Evolutionary conservation across 2,113 vertebrate species (phyloP).

Genomic region (Sterrhoptilus dennistouni): DNA sequence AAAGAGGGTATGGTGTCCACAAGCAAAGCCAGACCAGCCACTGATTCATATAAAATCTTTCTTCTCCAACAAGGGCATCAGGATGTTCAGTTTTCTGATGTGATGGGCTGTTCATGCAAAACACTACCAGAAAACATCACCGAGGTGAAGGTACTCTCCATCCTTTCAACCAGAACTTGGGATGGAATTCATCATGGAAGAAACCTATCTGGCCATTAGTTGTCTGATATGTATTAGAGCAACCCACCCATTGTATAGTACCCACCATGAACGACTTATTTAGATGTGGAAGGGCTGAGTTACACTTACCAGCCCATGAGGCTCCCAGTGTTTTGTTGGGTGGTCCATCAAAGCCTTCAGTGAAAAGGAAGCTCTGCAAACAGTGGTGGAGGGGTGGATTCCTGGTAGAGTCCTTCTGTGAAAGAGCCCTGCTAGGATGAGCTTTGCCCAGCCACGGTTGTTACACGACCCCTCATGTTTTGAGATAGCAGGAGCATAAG

Average conservation of each 20-base stretch:
- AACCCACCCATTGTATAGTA: accelerated
- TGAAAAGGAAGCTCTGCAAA: background rate
- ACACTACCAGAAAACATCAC: background rate
- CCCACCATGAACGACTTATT: background rate
- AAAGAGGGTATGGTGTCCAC: background rate
- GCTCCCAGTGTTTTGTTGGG: background rate
- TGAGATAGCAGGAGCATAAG: background rate
- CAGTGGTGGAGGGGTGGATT: background rate
- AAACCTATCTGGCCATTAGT: background rate
- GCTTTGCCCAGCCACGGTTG: background rate
- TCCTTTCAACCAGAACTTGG: background rate
- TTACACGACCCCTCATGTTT: background rate
- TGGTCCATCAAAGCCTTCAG: background rate
- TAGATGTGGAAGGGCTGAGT: background rate
- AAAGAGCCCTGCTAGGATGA: background rate
- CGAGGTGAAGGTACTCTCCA: background rate
- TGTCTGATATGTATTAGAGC: background rate
- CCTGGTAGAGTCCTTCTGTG: background rate
- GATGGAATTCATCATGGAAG: background rate
- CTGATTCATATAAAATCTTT: background rate
- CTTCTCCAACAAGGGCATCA: background rate
- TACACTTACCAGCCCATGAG: background rate
- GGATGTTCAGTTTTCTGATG: background rate
- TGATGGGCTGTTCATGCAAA: background rate
- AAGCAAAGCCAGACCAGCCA: background rate